Evolutionary conservation across 1,140 invertebrate genomes (phyloP).

Genomic region (Drosophila ambigua): DNA sequence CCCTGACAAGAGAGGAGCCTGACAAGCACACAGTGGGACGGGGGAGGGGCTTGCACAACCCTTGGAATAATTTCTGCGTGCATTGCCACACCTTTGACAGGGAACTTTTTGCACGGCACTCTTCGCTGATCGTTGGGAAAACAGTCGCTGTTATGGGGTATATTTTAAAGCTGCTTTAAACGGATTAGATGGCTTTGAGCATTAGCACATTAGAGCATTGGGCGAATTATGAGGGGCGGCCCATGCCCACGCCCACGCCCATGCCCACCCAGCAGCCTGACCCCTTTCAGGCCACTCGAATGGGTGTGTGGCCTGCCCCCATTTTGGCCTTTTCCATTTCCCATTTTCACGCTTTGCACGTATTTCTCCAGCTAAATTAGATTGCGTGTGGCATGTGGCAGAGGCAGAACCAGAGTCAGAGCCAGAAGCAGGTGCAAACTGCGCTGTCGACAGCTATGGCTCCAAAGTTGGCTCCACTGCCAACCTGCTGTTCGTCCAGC

Average conservation of each 20-base stretch:
- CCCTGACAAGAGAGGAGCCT: constrained; percentile 14
- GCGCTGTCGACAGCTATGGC: constrained; percentile 45
- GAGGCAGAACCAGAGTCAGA: constrained; percentile 5
- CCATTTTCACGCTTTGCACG: constrained; percentile 59
- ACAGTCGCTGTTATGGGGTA: too few species aligned
- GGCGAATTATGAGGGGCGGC: constrained; percentile 21
- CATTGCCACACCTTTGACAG: constrained; percentile 21
- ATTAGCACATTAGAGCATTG: constrained; percentile 29
- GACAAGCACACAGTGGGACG: too few species aligned
- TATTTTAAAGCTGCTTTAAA: constrained; percentile 17
- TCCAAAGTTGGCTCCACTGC: constrained; percentile 10
- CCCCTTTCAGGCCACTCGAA: constrained; percentile 26
- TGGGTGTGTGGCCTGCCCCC: constrained; percentile 37
- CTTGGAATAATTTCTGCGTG: constrained; percentile 48
- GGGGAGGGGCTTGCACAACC: background rate
- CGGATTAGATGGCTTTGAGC: constrained; percentile 31
- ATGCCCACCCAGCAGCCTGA: background rate
- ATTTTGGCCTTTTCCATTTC: constrained; percentile 26
- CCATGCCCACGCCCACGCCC: too few species aligned
- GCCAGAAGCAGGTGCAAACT: constrained; percentile 63
- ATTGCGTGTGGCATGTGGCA: constrained; percentile 73
- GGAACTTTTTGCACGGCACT: constrained; percentile 5
- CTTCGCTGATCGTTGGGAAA: too few species aligned
- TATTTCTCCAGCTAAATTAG: constrained; percentile 65
- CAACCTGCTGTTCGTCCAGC: background rate